Evolutionary conservation across 2,888 invertebrate genomes (phyloP).

Genomic region (Leucophora obtusa): DNA sequence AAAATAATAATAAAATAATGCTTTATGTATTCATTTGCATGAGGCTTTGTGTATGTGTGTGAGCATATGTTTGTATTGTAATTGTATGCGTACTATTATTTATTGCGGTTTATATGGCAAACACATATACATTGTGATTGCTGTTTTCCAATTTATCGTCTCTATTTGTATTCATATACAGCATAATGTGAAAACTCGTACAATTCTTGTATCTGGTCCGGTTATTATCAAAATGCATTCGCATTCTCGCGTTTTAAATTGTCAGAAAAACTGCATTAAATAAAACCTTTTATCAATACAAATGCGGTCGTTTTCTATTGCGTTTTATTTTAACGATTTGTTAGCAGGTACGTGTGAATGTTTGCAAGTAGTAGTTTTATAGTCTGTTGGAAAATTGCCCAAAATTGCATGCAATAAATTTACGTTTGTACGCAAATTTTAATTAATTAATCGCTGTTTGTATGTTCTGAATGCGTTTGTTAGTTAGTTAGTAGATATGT

Average conservation of each 20-base stretch:
- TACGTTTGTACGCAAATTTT: constrained; percentile 60
- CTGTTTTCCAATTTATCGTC: constrained; percentile 30
- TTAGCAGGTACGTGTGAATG: constrained; percentile 1
- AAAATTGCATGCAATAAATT: constrained; percentile 64
- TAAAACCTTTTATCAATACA: constrained; percentile 4
- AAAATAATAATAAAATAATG: constrained; percentile 5
- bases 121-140: not conserved
- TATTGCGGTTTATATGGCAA: constrained; percentile 37
- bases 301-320: constrained; percentile 6
- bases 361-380: not conserved
- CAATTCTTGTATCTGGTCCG: not conserved
- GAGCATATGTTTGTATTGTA: constrained; percentile 21
- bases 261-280: not conserved
- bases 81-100: constrained; percentile 51
- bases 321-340: constrained; percentile 27
- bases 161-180: constrained; percentile 1
- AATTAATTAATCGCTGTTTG: constrained; percentile 64
- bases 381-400: constrained; percentile 51
- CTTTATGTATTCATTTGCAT: not conserved
- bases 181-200: not conserved
- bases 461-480: constrained; percentile 20
- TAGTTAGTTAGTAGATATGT: not conserved
- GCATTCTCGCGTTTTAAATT: constrained; percentile 21
- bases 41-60: not conserved
- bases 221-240: not conserved